Base-by-base conservation (phyloP, 30 jellyfish, hydroid and myxozoan genomes). In the Aurelia sp. region DNA sequence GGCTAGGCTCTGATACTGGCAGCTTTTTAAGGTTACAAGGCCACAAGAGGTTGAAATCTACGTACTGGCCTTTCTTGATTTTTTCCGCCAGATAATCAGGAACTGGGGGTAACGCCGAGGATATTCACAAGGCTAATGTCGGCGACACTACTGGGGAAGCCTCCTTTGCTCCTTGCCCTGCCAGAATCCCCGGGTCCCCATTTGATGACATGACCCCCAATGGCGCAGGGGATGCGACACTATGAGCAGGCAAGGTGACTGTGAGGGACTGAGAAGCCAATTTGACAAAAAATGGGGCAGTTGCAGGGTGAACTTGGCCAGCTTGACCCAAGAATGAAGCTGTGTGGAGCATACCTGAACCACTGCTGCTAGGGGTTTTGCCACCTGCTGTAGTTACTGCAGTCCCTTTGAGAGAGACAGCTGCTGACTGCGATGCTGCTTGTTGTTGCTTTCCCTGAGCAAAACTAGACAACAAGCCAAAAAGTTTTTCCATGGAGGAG, bases 41-140 rank as follows among this genome's bases (percentile, higher is more conserved):
- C 51, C 48, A 55, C 53, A 48, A 40, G 16, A 74, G 48, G 52
- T 55, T 17, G 55, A 74, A 51, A 58, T 74, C 85, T 9, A 74
- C 55, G 51, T 4, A 51, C 20, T 17, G 50, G 15, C 67, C 53
- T 17, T 18, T 13, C 8, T n/a, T 21, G 6, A 74, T 27, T 74
- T 40, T 51, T 74, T 13, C 72, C 7, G 4, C 85, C 16, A 74
- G 72, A 58, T 74, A 74, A 17, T 73, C 85, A 15, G 85, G 72
- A 17, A 74, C 85, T 17, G 85, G 85, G 51, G 85, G 73, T n/a
- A 74, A 51, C 51, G 85, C 85, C 4, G 85, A 47, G 16, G 85
- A 55, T 13, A 74, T 72, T 0, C 58, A 74, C 20, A 74, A 13
- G 17, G 71, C 85, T 37, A 19, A 72, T 7, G 27, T 20, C 13